Percentiles rank a stretch among this genome's conserved stretches.
Conservation (phyloP, 2,113 vertebrate genomes). For the Cyanistes caeruleus region DNA sequence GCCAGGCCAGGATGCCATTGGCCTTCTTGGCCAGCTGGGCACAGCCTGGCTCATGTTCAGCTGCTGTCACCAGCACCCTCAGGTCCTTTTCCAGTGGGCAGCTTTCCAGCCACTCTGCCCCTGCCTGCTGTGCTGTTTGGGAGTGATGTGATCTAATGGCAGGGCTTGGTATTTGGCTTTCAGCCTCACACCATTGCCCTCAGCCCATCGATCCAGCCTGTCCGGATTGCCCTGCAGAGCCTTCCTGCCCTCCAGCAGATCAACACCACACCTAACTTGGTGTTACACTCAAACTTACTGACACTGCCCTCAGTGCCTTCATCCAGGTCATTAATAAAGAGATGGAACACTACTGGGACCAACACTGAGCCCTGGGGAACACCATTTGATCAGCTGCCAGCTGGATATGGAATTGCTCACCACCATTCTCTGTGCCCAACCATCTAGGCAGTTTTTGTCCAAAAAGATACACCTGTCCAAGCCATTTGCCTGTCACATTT, state of each 20-base stretch:
- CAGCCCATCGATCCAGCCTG: neutral
- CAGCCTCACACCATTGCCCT: neutral
- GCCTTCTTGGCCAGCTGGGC: neutral
- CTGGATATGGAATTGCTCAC: neutral
- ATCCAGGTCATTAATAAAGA: neutral
- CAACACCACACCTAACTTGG: neutral
- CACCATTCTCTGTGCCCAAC: accelerated
- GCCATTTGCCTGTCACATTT: neutral
- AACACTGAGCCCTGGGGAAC: no score
- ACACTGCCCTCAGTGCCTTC: neutral
- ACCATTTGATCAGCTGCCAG: no score
- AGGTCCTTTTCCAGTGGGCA: neutral
- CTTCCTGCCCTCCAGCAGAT: neutral
- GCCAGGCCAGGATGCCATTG: neutral
- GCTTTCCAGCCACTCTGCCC: neutral
- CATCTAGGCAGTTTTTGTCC: neutral
- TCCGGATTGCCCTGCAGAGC: neutral
- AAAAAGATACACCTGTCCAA: neutral
- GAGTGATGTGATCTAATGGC: neutral
- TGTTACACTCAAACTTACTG: neutral
- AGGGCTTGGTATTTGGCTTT: neutral
- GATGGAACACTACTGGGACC: neutral
- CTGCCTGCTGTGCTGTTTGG: accelerated
- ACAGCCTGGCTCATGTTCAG: neutral
- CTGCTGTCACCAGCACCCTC: neutral